Conservation (phyloP, 2,113 vertebrate species). For the Circaetus cinerascens region DNA sequence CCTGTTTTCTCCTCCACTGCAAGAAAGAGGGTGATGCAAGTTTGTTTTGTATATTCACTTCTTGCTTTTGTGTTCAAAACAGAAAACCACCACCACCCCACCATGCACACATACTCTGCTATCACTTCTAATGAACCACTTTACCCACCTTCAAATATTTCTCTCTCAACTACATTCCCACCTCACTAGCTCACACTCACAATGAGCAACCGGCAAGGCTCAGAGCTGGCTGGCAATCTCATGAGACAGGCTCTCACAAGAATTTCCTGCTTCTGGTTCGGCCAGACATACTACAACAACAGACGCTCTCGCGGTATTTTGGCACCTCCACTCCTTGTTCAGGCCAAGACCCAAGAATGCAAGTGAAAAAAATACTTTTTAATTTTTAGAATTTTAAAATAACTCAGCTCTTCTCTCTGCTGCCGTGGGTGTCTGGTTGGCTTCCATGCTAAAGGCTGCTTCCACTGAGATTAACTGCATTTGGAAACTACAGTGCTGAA, state of each 20-base stretch:
- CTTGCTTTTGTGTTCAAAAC: not conserved
- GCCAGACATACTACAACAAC: slow-evolving; percentile 68
- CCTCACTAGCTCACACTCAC: not conserved
- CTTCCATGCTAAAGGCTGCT: not conserved
- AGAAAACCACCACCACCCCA: not conserved
- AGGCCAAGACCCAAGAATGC: slow-evolving; percentile 60
- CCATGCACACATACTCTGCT: not conserved
- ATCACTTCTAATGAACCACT: not conserved
- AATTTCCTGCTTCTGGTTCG: slow-evolving; percentile 69
- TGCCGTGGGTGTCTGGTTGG: not conserved
- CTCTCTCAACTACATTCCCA: not conserved
- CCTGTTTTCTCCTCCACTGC: not conserved
- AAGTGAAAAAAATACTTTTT: slow-evolving; percentile 36
- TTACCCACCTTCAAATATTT: not conserved
- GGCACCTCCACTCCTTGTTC: slow-evolving; percentile 25
- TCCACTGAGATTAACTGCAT: not conserved
- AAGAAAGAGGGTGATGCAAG: not conserved
- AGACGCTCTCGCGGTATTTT: slow-evolving; percentile 62
- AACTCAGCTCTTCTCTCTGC: slow-evolving; percentile 30
- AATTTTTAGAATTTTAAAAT: slow-evolving; percentile 53
- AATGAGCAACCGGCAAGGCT: not conserved
- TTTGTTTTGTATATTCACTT: not conserved
- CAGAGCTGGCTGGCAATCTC: slow-evolving; percentile 62
- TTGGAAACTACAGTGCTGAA: not conserved
- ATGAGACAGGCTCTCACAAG: slow-evolving; percentile 67